These are phyloP conservation scores for Cheilosia vulpina DNA, from an alignment of 2,888 invertebrate species.

Conservation along the genomic window DNA sequence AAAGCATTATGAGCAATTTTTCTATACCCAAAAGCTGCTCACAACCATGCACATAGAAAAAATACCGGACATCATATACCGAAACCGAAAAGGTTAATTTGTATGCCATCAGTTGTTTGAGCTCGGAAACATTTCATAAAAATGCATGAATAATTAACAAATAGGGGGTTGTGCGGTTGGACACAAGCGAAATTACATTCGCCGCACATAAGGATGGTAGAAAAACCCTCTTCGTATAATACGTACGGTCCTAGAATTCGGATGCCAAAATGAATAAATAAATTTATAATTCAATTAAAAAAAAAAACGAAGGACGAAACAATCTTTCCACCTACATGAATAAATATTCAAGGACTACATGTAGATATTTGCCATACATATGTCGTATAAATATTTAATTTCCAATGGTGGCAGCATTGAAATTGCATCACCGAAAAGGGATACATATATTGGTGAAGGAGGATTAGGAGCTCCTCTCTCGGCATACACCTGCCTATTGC, in stretches of 20 bases:
- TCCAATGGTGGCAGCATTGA: slow-evolving; percentile 62
- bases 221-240: slow-evolving; percentile 1
- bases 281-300: slow-evolving; percentile 71
- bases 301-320: slow-evolving; percentile 11
- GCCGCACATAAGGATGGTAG: background rate
- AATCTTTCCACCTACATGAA: slow-evolving; percentile 17
- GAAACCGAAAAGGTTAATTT: slow-evolving; percentile 51
- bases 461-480: slow-evolving; percentile 11
- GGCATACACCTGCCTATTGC: background rate
- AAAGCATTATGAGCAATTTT: slow-evolving; percentile 41
- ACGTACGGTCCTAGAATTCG: slow-evolving; percentile 5
- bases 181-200: slow-evolving; percentile 60
- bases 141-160: slow-evolving; percentile 75
- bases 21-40: slow-evolving; percentile 55
- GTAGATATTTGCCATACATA: slow-evolving; percentile 30
- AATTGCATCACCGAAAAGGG: slow-evolving; percentile 56
- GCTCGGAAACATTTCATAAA: slow-evolving; percentile 67
- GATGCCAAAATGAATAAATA: slow-evolving; percentile 72
- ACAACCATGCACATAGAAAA: slow-evolving; percentile 59
- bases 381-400: slow-evolving; percentile 65
- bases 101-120: slow-evolving; percentile 62
- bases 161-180: slow-evolving; percentile 66
- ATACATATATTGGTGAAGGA: slow-evolving; percentile 2
- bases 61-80: slow-evolving; percentile 10
- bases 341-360: slow-evolving; percentile 39